Conservation (phyloP, 2,888 invertebrate genomes). For the Caenorhabditis parvicauda region DNA sequence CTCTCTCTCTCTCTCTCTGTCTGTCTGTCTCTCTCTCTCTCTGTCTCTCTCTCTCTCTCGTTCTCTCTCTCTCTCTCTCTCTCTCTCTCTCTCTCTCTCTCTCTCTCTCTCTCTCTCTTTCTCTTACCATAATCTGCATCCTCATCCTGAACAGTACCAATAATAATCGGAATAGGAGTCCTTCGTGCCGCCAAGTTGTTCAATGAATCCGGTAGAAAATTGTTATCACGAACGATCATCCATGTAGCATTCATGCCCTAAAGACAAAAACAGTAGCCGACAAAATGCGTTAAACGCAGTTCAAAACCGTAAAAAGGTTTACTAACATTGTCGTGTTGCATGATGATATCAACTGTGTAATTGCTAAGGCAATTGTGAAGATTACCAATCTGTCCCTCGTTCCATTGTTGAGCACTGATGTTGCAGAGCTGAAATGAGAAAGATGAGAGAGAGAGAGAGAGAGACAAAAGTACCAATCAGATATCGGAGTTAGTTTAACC, state of each 20-base stretch:
- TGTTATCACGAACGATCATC: constrained; percentile 48
- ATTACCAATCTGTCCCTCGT: constrained; percentile 25
- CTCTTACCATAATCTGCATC: constrained; percentile 42
- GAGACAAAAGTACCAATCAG: constrained; percentile 13
- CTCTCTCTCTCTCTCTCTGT: too few species aligned
- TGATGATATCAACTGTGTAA: constrained; percentile 44
- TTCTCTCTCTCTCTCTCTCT: too few species aligned
- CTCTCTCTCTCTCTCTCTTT: neutral
- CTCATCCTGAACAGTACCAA: constrained; percentile 50
- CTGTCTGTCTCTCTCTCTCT: too few species aligned
- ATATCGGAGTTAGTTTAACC: constrained; percentile 28
- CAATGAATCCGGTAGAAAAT: constrained; percentile 39
- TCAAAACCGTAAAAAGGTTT: neutral
- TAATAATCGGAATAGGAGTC: constrained; percentile 46
- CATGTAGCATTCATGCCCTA: constrained; percentile 35
- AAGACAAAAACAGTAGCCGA: too few species aligned
- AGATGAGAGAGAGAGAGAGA: constrained; percentile 1
- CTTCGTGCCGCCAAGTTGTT: constrained; percentile 22
- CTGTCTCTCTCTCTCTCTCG: too few species aligned
- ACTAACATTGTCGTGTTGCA: constrained; percentile 31
- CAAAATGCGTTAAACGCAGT: neutral
- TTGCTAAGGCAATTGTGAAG: constrained; percentile 41
- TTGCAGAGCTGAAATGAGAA: constrained; percentile 49
- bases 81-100: too few species aligned
- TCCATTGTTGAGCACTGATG: constrained; percentile 34